These are phyloP conservation scores for Octopus bimaculoides DNA, from an alignment of 1,140 invertebrate species.

Conservation along the genomic window DNA sequence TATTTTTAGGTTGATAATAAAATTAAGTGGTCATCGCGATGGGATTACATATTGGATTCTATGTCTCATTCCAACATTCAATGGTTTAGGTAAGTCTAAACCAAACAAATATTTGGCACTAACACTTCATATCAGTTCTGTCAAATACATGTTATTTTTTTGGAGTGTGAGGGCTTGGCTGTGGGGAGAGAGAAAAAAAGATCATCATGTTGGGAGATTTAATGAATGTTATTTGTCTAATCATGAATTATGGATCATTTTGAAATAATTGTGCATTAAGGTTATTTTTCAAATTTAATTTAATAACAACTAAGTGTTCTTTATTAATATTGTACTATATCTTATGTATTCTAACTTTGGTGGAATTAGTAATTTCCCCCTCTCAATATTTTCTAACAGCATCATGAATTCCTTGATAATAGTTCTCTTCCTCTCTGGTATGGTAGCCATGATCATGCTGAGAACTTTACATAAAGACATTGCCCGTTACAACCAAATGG, in stretches of 20 bases:
- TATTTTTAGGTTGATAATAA: constrained; percentile 69
- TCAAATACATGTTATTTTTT: not conserved
- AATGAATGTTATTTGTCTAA: too few species aligned
- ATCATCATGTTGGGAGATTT: too few species aligned
- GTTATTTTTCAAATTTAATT: too few species aligned
- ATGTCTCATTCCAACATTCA: constrained; percentile 99
- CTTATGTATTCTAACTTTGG: too few species aligned
- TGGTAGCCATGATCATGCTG: constrained; percentile 99
- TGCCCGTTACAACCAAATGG: constrained; percentile 92
- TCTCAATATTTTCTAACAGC: constrained; percentile 24
- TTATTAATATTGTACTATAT: too few species aligned
- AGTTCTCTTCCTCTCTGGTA: constrained; percentile 78
- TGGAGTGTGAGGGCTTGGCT: too few species aligned
- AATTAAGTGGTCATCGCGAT: constrained; percentile 97
- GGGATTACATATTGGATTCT: constrained; percentile 98
- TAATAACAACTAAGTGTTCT: too few species aligned
- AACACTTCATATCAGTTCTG: constrained; percentile 66
- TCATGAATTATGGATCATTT: too few species aligned
- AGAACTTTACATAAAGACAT: constrained; percentile 98
- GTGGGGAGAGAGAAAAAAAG: too few species aligned
- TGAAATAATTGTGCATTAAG: too few species aligned
- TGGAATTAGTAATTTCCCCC: too few species aligned
- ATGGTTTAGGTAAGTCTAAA: constrained; percentile 86
- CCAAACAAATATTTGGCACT: too few species aligned
- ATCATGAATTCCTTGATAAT: constrained; percentile 66